Evolutionary conservation across 1,140 invertebrate species (phyloP).

Genomic region (Planococcus citri): DNA sequence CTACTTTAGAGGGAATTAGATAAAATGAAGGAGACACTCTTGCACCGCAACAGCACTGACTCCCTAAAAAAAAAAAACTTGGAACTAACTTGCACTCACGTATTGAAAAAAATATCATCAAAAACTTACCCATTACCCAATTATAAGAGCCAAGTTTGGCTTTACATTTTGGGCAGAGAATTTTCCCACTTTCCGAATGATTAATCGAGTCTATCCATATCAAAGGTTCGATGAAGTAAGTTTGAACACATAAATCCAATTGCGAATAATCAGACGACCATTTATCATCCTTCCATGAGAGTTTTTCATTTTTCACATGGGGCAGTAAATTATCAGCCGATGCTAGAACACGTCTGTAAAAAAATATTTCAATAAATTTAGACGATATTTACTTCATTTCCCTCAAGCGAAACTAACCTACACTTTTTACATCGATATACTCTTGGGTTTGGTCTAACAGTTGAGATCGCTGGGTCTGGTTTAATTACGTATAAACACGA

Average conservation of each 20-base stretch:
- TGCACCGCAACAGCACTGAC: slow-evolving; percentile 68
- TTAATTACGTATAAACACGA: slow-evolving; percentile 61
- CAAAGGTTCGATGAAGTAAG: slow-evolving; percentile 67
- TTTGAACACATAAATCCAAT: slow-evolving; percentile 43
- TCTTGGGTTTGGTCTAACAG: slow-evolving; percentile 61
- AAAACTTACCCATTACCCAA: slow-evolving; percentile 57
- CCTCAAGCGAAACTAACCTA: slow-evolving; percentile 33
- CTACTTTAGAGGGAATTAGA: slow-evolving; percentile 70
- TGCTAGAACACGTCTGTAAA: slow-evolving; percentile 53
- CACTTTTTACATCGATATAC: slow-evolving; percentile 70
- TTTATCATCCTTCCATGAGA: slow-evolving; percentile 36
- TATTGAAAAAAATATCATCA: too few species aligned
- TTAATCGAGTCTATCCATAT: slow-evolving; percentile 64
- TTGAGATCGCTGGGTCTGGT: slow-evolving; percentile 60
- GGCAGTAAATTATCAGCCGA: slow-evolving; percentile 60
- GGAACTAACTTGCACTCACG: slow-evolving; percentile 21
- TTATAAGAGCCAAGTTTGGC: slow-evolving; percentile 69
- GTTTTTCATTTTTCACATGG: slow-evolving; percentile 44
- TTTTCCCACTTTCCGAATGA: slow-evolving; percentile 55
- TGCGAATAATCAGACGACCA: slow-evolving; percentile 23
- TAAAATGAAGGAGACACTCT: slow-evolving; percentile 76
- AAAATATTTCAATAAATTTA: slow-evolving; percentile 7
- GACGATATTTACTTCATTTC: neutral
- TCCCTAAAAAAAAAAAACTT: slow-evolving; percentile 45
- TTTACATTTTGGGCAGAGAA: slow-evolving; percentile 70